Conservation (phyloP, 2,113 vertebrate species). For the Dasypus novemcinctus region DNA sequence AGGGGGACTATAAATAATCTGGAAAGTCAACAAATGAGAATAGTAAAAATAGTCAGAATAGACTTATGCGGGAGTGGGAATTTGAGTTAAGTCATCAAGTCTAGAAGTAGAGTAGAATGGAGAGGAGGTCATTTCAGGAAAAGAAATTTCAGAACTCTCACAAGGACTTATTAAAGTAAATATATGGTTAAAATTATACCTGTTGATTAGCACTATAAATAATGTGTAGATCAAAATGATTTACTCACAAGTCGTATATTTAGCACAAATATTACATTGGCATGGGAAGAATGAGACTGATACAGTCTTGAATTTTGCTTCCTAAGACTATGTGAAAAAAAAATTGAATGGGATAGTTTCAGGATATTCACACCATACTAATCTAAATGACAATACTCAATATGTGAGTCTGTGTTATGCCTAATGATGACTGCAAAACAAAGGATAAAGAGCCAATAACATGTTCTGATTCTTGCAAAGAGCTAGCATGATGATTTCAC, state of each 20-base stretch:
- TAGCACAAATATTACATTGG: background rate
- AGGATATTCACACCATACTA: slow-evolving; percentile 49
- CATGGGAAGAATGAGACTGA: background rate
- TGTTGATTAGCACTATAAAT: slow-evolving; percentile 14
- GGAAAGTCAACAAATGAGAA: slow-evolving; percentile 23
- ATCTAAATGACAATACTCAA: slow-evolving; percentile 69
- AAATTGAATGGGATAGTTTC: slow-evolving; percentile 45
- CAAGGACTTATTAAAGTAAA: slow-evolving; percentile 9
- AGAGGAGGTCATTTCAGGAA: background rate
- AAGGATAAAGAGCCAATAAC: slow-evolving; percentile 27
- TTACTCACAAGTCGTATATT: background rate
- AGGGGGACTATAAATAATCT: background rate
- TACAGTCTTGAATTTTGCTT: background rate
- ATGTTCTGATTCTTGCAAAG: slow-evolving; percentile 38
- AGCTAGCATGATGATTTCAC: slow-evolving; percentile 55
- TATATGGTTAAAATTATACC: background rate
- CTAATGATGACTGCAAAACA: slow-evolving; percentile 47
- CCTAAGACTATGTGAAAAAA: slow-evolving; percentile 21
- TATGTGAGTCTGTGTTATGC: background rate
- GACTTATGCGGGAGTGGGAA: background rate
- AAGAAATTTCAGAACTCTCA: slow-evolving; percentile 40
- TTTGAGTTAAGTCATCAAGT: background rate
- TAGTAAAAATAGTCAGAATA: background rate
- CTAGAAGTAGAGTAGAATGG: background rate
- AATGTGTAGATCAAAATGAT: background rate